A percentile compares a stretch with the other conserved stretches of the same genome.
phyloP scores from a whole-genome alignment of 2,888 invertebrate genomes.

The Chrysolina haemoptera region DNA sequence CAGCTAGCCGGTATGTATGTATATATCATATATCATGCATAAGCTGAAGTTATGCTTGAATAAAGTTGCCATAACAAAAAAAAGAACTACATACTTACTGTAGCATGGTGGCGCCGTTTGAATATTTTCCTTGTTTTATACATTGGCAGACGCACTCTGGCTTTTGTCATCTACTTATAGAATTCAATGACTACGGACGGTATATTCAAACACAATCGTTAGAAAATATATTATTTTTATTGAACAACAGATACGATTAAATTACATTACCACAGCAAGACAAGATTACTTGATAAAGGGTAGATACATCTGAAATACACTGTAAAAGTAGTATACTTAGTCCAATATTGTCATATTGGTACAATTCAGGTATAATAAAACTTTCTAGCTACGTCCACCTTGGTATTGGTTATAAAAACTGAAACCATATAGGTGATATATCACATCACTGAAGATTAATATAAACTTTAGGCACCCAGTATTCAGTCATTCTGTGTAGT shows the following conservation, averaged over 20 bases:
- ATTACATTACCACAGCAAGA: constrained; percentile 45
- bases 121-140: too few species aligned
- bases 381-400: constrained; percentile 36
- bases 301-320: constrained; percentile 38
- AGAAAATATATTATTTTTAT: constrained; percentile 48
- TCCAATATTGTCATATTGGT: constrained; percentile 24
- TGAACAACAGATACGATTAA: constrained; percentile 43
- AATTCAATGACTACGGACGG: too few species aligned
- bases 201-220: background rate
- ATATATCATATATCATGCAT: too few species aligned
- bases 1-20: too few species aligned
- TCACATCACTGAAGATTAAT: constrained; percentile 53
- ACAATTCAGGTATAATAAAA: constrained; percentile 8
- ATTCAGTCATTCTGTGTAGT: constrained; percentile 52
- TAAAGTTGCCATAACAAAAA: too few species aligned
- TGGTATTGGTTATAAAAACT: constrained; percentile 41
- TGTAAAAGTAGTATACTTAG: constrained; percentile 12
- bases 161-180: too few species aligned
- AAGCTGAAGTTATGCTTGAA: too few species aligned
- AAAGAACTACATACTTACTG: too few species aligned
- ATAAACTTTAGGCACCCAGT: constrained; percentile 59
- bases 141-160: too few species aligned
- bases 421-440: constrained; percentile 51
- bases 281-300: constrained; percentile 10
- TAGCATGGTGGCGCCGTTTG: too few species aligned